Evolutionary conservation across 2,888 invertebrate species (phyloP).

Genomic region (Cyaniris semiargus): DNA sequence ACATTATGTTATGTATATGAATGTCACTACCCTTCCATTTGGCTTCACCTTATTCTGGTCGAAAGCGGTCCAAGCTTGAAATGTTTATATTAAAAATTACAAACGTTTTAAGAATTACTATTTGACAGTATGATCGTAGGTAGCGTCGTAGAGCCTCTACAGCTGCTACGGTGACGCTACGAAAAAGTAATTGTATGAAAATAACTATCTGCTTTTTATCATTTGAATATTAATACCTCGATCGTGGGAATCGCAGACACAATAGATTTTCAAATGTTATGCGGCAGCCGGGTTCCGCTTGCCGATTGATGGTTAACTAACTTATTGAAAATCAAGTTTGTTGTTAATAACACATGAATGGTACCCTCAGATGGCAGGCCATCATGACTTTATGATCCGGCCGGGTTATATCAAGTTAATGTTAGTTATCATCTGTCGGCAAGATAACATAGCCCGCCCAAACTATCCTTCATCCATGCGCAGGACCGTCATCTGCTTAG

Average conservation of each 20-base stretch:
- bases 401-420: not conserved
- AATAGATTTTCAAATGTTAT: too few species aligned
- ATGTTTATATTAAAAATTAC: not conserved
- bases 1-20: too few species aligned
- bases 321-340: not conserved
- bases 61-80: not conserved
- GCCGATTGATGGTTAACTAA: not conserved
- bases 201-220: not conserved
- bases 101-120: not conserved
- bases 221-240: not conserved
- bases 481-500: too few species aligned
- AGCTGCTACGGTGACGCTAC: not conserved
- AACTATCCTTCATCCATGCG: not conserved
- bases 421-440: not conserved
- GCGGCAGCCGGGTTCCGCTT: too few species aligned
- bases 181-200: not conserved
- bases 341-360: not conserved
- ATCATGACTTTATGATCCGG: too few species aligned
- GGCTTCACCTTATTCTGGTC: not conserved
- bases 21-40: not conserved
- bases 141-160: not conserved
- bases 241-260: too few species aligned
- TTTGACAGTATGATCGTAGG: not conserved
- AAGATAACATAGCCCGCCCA: not conserved
- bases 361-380: not conserved